Evolutionary conservation across 2,113 vertebrate genomes (phyloP).

Genomic region (Dermatemys mawii): DNA sequence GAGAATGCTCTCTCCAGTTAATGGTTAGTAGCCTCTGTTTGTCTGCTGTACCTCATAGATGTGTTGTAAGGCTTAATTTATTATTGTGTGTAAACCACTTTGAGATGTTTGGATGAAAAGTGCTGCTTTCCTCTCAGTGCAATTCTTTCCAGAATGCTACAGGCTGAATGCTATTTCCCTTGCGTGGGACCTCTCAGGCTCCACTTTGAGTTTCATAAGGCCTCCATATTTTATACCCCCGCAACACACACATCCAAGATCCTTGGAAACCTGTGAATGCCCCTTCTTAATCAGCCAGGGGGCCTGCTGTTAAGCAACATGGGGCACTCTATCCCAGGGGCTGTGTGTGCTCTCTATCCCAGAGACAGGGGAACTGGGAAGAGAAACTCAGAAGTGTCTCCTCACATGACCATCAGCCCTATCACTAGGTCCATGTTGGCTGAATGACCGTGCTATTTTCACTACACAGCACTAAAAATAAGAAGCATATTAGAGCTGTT

Average conservation of each 20-base stretch:
- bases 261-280: neutral
- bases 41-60: neutral
- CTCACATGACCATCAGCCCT: neutral
- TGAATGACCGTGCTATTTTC: neutral
- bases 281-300: neutral
- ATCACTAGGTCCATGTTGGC: neutral
- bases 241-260: neutral
- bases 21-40: neutral
- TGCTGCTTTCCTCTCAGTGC: neutral
- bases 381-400: neutral
- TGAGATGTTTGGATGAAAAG: neutral
- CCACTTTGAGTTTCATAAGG: neutral
- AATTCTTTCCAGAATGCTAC: neutral
- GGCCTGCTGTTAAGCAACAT: neutral
- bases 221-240: neutral
- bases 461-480: neutral
- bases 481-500: neutral
- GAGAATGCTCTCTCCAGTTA: neutral
- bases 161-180: neutral
- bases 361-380: rapidly evolving
- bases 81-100: neutral
- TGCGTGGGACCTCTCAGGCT: neutral
- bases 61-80: neutral
- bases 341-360: neutral
- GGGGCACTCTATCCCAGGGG: neutral